Percentiles rank a stretch among this genome's conserved stretches.
These are phyloP conservation scores for Baccha elongata DNA, from an alignment of 2,888 invertebrate species.

Conservation along the genomic window DNA sequence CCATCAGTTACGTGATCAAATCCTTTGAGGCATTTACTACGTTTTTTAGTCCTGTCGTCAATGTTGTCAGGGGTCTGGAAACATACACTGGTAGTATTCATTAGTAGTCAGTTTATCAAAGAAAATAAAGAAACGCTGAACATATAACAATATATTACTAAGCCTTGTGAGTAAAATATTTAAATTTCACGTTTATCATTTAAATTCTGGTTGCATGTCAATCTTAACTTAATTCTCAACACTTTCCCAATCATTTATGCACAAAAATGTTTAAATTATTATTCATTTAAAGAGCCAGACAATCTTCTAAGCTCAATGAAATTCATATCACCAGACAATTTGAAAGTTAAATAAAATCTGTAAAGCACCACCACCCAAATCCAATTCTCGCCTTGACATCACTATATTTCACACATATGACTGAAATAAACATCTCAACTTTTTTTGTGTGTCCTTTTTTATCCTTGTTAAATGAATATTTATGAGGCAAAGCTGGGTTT, in stretches of 20 bases:
- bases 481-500: conserved; percentile 41
- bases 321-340: conserved; percentile 2
- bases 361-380: neutral
- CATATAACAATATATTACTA: too few species aligned
- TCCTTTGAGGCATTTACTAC: too few species aligned
- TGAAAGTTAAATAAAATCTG: neutral
- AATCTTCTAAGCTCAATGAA: conserved; percentile 11
- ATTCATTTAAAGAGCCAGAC: neutral
- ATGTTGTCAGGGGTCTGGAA: too few species aligned
- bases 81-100: too few species aligned
- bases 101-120: too few species aligned
- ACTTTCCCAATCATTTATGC: neutral
- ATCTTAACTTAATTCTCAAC: too few species aligned
- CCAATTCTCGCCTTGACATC: neutral
- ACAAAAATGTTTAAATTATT: neutral
- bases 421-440: conserved; percentile 2
- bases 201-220: too few species aligned
- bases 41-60: too few species aligned
- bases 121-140: too few species aligned
- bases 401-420: conserved; percentile 7
- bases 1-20: too few species aligned
- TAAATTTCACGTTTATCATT: too few species aligned
- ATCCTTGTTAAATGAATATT: conserved; percentile 48
- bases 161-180: too few species aligned
- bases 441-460: conserved; percentile 16